Conservation (phyloP, 2,797 vertebrate genomes). For the Rhincodon typus region DNA sequence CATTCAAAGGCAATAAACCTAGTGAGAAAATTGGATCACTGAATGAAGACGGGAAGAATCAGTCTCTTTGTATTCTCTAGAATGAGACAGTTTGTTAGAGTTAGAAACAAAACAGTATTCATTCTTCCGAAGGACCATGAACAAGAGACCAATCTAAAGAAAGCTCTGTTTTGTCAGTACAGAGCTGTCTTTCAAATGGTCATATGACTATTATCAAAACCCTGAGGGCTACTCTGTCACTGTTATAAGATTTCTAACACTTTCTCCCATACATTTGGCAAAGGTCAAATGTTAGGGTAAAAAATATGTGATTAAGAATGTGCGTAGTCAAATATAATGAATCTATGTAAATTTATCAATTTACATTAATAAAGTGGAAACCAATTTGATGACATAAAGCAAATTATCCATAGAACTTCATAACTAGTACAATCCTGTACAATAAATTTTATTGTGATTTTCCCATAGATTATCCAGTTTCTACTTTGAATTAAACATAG, state of each 20-base stretch:
- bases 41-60: neutral
- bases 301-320: neutral
- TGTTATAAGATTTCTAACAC: too few relatives aligned
- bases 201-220: neutral
- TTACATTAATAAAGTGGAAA: neutral
- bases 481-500: neutral
- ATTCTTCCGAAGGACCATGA: neutral
- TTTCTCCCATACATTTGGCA: too few relatives aligned
- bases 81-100: neutral
- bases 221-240: slow-evolving; percentile 21
- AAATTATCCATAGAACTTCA: neutral
- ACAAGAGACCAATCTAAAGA: neutral
- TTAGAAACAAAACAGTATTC: slow-evolving; percentile 28
- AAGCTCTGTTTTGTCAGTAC: neutral
- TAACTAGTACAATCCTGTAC: neutral
- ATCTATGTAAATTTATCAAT: neutral
- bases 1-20: neutral
- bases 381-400: neutral
- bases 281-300: neutral
- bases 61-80: slow-evolving; percentile 23
- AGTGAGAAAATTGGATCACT: neutral
- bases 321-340: neutral
- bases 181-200: neutral
- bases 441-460: neutral
- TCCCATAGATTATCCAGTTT: too few relatives aligned